These are phyloP conservation scores for Keiferia lycopersicella DNA, from an alignment of 2,888 invertebrate genomes.

Conservation along the genomic window DNA sequence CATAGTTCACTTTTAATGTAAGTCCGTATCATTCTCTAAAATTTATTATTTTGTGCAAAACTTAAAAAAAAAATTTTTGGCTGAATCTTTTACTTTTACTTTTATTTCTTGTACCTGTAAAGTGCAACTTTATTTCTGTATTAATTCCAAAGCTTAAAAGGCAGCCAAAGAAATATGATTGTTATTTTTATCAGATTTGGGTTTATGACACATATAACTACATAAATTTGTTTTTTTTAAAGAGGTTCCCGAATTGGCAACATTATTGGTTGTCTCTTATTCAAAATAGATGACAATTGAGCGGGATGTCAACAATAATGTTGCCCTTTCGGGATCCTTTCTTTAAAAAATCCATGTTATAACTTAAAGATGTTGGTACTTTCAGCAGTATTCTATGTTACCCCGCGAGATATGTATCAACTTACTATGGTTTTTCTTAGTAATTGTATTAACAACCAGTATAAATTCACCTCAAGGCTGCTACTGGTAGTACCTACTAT, in stretches of 20 bases:
- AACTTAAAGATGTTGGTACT: neutral
- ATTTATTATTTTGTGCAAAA: neutral
- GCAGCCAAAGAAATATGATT: constrained; percentile 28
- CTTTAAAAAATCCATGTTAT: no score
- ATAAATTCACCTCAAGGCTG: no score
- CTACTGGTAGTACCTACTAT: constrained; percentile 22
- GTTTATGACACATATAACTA: no score
- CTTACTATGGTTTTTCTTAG: no score
- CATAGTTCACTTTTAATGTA: constrained; percentile 15
- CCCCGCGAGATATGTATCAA: no score
- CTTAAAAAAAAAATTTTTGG: neutral
- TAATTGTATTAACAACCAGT: no score
- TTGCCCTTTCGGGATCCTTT: no score
- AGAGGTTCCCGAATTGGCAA: no score
- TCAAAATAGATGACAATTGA: no score
- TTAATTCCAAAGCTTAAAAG: constrained; percentile 54
- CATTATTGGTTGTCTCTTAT: no score
- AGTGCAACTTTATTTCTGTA: constrained; percentile 61
- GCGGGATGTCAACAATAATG: no score
- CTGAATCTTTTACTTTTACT: neutral
- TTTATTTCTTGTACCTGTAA: constrained; percentile 56
- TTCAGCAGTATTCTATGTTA: neutral
- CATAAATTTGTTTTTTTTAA: no score
- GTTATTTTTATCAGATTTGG: neutral
- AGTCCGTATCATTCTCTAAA: constrained; percentile 35